phyloP scores from a whole-genome alignment of 2,888 invertebrate species.

The Caenorhabditis sp. region DNA sequence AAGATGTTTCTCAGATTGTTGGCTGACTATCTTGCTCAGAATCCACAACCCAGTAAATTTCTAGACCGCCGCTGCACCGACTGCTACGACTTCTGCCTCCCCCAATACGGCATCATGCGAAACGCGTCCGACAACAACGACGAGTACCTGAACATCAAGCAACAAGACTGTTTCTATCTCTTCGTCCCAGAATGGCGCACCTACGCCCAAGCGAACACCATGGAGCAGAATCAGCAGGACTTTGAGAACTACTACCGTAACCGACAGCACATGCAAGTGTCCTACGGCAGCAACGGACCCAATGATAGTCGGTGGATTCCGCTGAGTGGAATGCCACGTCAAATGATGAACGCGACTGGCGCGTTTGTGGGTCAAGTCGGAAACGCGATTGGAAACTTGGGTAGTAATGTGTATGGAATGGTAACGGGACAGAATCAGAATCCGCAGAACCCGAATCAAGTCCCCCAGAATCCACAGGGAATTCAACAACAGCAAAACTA shows the following conservation, averaged over 20 bases:
- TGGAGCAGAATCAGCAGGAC: constrained; percentile 78
- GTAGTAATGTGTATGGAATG: constrained; percentile 50
- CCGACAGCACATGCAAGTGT: constrained; percentile 64
- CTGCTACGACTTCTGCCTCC: constrained; percentile 82
- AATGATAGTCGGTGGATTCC: constrained; percentile 64
- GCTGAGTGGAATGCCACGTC: constrained; percentile 50
- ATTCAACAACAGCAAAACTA: constrained; percentile 38
- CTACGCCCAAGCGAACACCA: constrained; percentile 76
- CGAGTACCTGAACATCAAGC: constrained; percentile 76
- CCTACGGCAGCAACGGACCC: constrained; percentile 50
- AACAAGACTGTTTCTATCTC: constrained; percentile 81
- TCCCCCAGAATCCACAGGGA: constrained; percentile 5
- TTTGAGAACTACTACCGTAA: constrained; percentile 76
- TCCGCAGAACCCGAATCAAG: constrained; percentile 35
- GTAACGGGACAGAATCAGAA: constrained; percentile 28
- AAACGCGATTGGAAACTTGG: constrained; percentile 38
- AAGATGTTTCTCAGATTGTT: no score
- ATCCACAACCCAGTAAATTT: constrained; percentile 12
- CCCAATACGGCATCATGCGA: constrained; percentile 79
- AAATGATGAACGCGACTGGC: constrained; percentile 59
- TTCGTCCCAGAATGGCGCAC: constrained; percentile 82
- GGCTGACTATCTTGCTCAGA: neutral
- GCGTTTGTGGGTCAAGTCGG: constrained; percentile 56
- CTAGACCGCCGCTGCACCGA: constrained; percentile 79
- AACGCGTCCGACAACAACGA: constrained; percentile 60